Conservation (phyloP, 2,888 invertebrate genomes). For the Scaptomyza cyrtandrae region DNA sequence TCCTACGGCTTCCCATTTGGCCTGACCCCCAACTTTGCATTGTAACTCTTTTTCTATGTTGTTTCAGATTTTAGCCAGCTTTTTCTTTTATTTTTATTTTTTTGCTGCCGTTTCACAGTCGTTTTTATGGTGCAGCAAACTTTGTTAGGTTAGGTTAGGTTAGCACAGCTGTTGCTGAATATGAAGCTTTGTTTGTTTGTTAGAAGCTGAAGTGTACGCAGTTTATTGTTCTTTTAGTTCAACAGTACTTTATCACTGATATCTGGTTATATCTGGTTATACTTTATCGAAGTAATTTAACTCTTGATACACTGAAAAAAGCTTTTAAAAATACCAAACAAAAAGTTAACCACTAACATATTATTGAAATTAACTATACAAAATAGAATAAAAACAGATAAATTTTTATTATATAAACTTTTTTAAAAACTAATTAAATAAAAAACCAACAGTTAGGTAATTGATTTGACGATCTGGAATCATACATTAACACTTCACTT, state of each 20-base stretch:
- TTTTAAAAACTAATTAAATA: too few species aligned
- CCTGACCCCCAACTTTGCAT: slow-evolving; percentile 54
- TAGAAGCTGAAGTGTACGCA: slow-evolving; percentile 9
- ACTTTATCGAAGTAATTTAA: slow-evolving; percentile 15
- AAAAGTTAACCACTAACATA: too few species aligned
- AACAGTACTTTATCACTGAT: neutral
- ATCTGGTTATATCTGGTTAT: neutral
- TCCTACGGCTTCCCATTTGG: slow-evolving; percentile 59
- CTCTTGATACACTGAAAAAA: neutral
- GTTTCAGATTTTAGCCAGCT: slow-evolving; percentile 15
- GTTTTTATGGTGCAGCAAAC: slow-evolving; percentile 33
- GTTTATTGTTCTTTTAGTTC: slow-evolving; percentile 27
- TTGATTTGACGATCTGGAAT: too few species aligned
- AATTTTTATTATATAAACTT: too few species aligned
- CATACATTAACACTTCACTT: too few species aligned
- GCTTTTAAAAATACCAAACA: too few species aligned
- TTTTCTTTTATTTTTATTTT: slow-evolving; percentile 3
- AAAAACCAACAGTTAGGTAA: too few species aligned
- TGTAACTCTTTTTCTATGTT: slow-evolving; percentile 33
- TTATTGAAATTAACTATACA: too few species aligned
- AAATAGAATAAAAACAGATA: neutral
- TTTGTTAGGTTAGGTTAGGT: slow-evolving; percentile 36
- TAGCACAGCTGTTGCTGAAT: slow-evolving; percentile 22
- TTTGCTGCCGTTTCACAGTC: neutral
- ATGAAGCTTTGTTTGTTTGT: neutral